Evolutionary conservation across 2,888 invertebrate species (phyloP), one percentile per base, ranked within the genome.

Genomic region (Microplitis manilae): DNA sequence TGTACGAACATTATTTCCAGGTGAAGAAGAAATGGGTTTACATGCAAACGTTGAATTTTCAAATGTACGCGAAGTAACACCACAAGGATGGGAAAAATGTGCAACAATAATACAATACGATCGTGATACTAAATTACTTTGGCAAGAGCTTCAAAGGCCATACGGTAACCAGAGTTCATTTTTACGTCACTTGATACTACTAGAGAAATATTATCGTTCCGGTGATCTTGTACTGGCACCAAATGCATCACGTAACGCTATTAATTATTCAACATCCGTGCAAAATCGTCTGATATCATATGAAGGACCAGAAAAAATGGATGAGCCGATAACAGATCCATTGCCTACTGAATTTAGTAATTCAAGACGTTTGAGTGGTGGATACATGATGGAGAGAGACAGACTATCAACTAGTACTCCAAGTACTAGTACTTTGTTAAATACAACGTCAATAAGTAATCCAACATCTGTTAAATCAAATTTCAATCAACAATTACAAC

Each of bases 91-190:
- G 96, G 96, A 96, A 83, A 95, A 95, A 79, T 95, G 95, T 82
- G 93, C 93, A 81, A 93, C 95, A 0, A 93, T 94, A 84, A 93
- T 96, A 73, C 96, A 96, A 84, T 96, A 96, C 81, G 96, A 96
- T 84, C 91, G 92, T 13, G 95, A 95, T n/a, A 96, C 96, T 0
- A 95, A 95, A 77, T 92, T 93, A 6, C 91, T 96, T 2, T 96
- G 96, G 95, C 94, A 94, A 79, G 95, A 95, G 83, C 88, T 96
- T 61, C 96, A 96, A 86, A 93, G 95, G 86, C 96, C 96, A 0
- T 96, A 96, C 83, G 96, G 96, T 2, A 96, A 96, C 88, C 96
- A 96, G 85, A 96, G 96, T 65, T 96, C 96, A 81, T 96, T 96
- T 86, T 90, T 96, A 1, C 92, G 96, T 6, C 96, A 96, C 89